These are phyloP conservation scores for Apodemus agrarius DNA, from an alignment of 2,797 vertebrate species.

Conservation along the genomic window DNA sequence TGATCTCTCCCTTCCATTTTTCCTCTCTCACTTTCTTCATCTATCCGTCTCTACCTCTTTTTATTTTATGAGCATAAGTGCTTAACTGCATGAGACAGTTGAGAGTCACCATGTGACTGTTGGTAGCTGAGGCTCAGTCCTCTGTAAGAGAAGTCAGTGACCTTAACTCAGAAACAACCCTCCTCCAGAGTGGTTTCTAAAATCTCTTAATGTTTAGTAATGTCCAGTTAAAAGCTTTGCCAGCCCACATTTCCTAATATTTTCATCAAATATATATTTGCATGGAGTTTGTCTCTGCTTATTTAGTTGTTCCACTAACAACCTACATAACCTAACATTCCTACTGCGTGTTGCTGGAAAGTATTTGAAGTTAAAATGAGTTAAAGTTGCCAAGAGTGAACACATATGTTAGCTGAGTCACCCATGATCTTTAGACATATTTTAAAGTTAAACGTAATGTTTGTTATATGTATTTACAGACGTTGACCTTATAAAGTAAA, in stretches of 20 bases:
- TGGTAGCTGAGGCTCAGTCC: background rate
- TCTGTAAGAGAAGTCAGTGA: background rate
- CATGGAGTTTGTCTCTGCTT: background rate
- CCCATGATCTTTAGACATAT: background rate
- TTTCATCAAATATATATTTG: conserved; percentile 24
- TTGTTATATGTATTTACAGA: background rate
- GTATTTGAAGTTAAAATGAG: background rate
- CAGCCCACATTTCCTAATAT: conserved; percentile 22
- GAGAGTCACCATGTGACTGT: background rate
- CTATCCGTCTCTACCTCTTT: background rate
- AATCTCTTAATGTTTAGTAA: conserved; percentile 52
- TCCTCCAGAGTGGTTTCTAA: background rate
- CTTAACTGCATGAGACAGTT: background rate
- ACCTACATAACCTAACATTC: background rate
- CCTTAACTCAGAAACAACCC: background rate
- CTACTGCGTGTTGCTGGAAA: background rate
- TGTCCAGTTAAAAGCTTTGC: conserved; percentile 51
- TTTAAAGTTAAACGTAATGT: background rate
- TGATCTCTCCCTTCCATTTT: background rate
- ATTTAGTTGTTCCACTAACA: background rate
- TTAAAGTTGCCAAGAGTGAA: background rate
- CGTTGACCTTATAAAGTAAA: background rate
- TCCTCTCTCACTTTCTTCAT: background rate
- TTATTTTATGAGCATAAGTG: background rate
- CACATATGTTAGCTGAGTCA: background rate